Evolutionary conservation across 2,888 invertebrate genomes (phyloP).

Genomic region (Thereva unica): DNA sequence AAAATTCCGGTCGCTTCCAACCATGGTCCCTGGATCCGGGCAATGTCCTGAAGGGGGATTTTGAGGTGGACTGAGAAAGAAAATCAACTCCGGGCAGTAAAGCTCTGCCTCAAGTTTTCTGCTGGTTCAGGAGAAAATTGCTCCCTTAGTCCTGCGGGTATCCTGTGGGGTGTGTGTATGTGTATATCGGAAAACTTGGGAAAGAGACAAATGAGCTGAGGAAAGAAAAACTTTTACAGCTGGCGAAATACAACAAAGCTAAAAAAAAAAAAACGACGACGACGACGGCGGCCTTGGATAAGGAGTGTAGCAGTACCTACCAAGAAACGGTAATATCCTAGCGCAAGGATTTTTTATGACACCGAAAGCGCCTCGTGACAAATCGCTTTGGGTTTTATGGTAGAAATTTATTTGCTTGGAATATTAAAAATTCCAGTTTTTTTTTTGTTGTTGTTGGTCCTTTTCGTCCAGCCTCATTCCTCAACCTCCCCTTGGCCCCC

Average conservation of each 20-base stretch:
- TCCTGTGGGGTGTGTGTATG: background rate
- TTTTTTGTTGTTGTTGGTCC: background rate
- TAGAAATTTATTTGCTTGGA: slow-evolving; percentile 33
- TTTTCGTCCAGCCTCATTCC: no score
- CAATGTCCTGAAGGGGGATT: background rate
- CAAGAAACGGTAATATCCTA: slow-evolving; percentile 30
- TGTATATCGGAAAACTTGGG: background rate
- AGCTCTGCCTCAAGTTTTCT: slow-evolving; percentile 19
- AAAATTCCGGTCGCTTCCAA: no score
- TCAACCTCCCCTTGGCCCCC: slow-evolving; percentile 3
- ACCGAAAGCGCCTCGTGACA: slow-evolving; percentile 28
- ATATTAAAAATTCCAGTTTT: slow-evolving; percentile 28
- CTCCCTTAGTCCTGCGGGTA: background rate
- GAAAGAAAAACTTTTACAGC: slow-evolving; percentile 28
- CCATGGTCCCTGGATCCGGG: background rate
- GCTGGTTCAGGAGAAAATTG: slow-evolving; percentile 9
- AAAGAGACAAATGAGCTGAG: slow-evolving; percentile 29
- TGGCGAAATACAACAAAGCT: slow-evolving; percentile 1
- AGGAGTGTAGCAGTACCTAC: background rate
- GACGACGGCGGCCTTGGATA: background rate
- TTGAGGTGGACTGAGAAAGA: background rate
- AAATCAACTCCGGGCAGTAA: slow-evolving; percentile 12
- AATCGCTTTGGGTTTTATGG: slow-evolving; percentile 36
- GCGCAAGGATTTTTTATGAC: slow-evolving; percentile 35
- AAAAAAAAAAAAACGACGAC: background rate